Conservation (phyloP, 2,888 invertebrate species). For the Diaperis boleti region DNA sequence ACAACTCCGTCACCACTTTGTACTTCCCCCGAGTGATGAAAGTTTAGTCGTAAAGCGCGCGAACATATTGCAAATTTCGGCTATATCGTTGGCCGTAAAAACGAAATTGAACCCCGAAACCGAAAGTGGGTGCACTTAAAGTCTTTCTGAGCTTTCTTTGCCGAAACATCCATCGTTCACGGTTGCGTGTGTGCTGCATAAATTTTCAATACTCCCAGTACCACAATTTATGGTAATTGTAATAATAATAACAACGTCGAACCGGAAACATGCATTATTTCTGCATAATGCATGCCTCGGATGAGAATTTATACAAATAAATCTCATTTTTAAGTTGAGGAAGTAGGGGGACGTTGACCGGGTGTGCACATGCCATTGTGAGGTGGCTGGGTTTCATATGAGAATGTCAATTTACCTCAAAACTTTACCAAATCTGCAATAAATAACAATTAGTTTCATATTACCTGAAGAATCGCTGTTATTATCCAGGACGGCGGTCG, state of each 20-base stretch:
- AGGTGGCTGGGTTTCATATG: no score
- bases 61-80: slow-evolving; percentile 30
- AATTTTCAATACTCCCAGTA: slow-evolving; percentile 7
- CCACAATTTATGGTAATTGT: slow-evolving; percentile 24
- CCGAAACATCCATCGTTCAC: not conserved
- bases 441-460: slow-evolving; percentile 33
- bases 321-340: slow-evolving; percentile 13
- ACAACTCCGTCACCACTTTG: no score
- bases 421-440: no score
- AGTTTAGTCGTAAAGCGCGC: slow-evolving; percentile 20
- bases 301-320: slow-evolving; percentile 27
- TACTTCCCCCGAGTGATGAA: slow-evolving; percentile 6
- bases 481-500: slow-evolving; percentile 25
- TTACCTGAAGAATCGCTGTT: slow-evolving; percentile 28
- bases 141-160: slow-evolving; percentile 1
- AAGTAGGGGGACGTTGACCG: slow-evolving; percentile 20
- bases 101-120: slow-evolving; percentile 17
- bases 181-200: slow-evolving; percentile 3
- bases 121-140: slow-evolving; percentile 9
- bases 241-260: slow-evolving; percentile 12
- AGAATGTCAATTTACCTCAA: no score
- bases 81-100: slow-evolving; percentile 14
- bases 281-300: slow-evolving; percentile 17
- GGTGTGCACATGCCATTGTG: slow-evolving; percentile 7
- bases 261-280: slow-evolving; percentile 24